These are phyloP conservation scores for Telmatherina bonti DNA, from an alignment of 2,797 vertebrate species.

Conservation along the genomic window DNA sequence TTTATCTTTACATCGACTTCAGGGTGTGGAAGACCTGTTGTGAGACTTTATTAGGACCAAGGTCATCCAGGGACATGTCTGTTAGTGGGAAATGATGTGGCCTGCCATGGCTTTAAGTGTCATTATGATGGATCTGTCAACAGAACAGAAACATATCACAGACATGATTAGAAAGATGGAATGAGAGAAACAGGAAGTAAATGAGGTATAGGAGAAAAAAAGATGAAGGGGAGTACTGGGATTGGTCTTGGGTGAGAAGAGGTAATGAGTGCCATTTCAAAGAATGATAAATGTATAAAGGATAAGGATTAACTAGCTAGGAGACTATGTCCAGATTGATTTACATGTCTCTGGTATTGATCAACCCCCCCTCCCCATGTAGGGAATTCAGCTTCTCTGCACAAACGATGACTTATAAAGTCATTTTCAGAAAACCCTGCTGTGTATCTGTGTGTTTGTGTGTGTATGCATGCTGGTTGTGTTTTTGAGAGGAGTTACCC, in stretches of 20 bases:
- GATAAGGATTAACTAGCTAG: constrained; percentile 60
- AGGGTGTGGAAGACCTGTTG: constrained; percentile 42
- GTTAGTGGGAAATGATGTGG: constrained; percentile 65
- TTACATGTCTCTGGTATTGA: constrained; percentile 81
- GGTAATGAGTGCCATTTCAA: constrained; percentile 56
- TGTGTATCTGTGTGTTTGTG: constrained; percentile 34
- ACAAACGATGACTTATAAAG: constrained; percentile 75
- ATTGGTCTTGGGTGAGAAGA: constrained; percentile 49
- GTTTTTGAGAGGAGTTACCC: constrained; percentile 45
- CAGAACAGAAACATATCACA: constrained; percentile 38
- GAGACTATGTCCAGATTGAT: constrained; percentile 76
- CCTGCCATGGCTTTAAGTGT: constrained; percentile 65
- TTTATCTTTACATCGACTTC: constrained; percentile 62
- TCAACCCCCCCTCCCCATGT: constrained; percentile 62
- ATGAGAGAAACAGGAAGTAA: constrained; percentile 46
- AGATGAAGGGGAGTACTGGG: constrained; percentile 40
- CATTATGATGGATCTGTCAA: constrained; percentile 75
- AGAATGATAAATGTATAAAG: constrained; percentile 54
- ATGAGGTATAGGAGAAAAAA: constrained; percentile 28
- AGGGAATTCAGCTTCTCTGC: constrained; percentile 66
- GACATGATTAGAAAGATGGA: constrained; percentile 61
- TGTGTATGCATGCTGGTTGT: constrained; percentile 16
- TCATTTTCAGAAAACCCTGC: constrained; percentile 73
- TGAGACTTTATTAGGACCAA: constrained; percentile 74
- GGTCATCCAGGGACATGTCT: constrained; percentile 73